Evolutionary conservation across 1,140 invertebrate genomes (phyloP), one percentile per base, ranked within the genome.

Genomic region (Contarinia nasturtii): DNA sequence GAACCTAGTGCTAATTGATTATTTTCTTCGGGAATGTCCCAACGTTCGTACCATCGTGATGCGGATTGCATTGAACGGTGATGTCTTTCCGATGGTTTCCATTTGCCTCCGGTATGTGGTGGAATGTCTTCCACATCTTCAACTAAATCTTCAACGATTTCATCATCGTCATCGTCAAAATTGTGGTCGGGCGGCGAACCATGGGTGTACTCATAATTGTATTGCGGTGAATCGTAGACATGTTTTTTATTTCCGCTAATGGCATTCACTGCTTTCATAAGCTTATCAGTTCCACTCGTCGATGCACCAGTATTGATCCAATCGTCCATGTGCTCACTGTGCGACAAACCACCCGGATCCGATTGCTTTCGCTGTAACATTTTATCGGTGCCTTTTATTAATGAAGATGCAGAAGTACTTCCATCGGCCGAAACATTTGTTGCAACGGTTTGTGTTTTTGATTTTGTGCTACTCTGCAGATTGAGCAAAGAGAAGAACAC

Each of bases 401-500:
- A 22, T 1, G 64, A 57, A 46, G 62, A 63, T 7, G 62, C 48
- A 33, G n/a, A n/a, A n/a, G n/a, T n/a, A n/a, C n/a, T n/a, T n/a
- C 52, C 49, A 63, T 60, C 2, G 62, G 56, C 55, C 67, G 56
- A 52, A 57, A 54, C 51, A 66, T 22, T 38, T 14, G 14, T 12
- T 52, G 53, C 40, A 65, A 52, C 1, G 56, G 33, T 0, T 63
- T 55, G 12, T 69, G 52, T 2, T 70, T 60, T 34, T 47, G 68
- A 65, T 53, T 74, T 82, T 0, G 71, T 64, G 52, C 77, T 86
- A 51, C 84, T 86, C 58, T 86, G 82, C 14, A 90, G 60, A 57
- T 88, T 82, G 20, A 91, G 61, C 1, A 82, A 86, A 19, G 79
- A 85, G 56, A 90, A 91, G 57, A 90, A 89, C 14, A 84, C 75